A percentile compares a stretch with the other conserved stretches of the same genome.
phyloP scores from a whole-genome alignment of 2,797 vertebrate genomes.

The Falco cherrug region DNA sequence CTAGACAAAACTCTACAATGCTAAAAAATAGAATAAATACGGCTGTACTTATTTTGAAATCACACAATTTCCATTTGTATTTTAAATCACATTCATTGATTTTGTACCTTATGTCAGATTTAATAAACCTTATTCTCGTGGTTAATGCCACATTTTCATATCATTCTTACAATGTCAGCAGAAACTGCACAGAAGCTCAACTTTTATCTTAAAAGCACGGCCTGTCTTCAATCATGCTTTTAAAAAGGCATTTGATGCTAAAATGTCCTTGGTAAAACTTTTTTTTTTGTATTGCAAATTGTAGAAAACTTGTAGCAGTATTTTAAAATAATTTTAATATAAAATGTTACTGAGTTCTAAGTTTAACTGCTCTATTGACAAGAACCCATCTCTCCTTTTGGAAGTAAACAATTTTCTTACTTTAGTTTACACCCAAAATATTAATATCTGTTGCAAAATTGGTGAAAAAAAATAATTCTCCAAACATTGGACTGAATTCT shows the following conservation, averaged over 20 bases:
- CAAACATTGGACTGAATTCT: neutral
- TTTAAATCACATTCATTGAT: neutral
- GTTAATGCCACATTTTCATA: neutral
- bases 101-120: neutral
- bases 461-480: neutral
- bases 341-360: neutral
- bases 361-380: neutral
- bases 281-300: neutral
- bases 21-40: neutral
- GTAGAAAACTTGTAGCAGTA: neutral
- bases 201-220: neutral
- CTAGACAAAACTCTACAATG: neutral
- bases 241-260: neutral
- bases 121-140: neutral
- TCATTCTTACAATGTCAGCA: neutral
- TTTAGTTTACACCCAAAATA: neutral
- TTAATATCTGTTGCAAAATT: neutral
- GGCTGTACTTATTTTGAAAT: neutral
- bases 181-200: neutral
- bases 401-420: neutral
- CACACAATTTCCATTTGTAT: neutral
- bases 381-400: neutral
- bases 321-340: neutral
- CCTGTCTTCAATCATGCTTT: neutral
- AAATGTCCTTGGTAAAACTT: neutral